These are phyloP conservation scores for Epiblema foenella DNA, from an alignment of 2,888 invertebrate genomes.

Conservation along the genomic window DNA sequence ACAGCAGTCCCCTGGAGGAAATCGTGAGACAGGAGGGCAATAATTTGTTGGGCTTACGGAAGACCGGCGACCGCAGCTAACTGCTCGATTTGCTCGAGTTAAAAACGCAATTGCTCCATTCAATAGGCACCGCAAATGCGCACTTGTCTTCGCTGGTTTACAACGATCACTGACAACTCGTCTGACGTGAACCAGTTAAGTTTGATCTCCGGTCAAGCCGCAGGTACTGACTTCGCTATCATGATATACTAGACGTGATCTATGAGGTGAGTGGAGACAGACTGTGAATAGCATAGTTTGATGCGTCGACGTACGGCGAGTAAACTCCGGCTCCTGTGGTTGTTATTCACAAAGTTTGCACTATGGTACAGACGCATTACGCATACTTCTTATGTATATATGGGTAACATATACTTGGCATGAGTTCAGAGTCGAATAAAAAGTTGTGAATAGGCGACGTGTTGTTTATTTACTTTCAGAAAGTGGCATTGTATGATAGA, in stretches of 20 bases:
- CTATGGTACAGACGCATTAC: background rate
- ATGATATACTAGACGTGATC: background rate
- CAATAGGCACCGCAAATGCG: constrained; percentile 34
- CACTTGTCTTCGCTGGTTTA: constrained; percentile 12
- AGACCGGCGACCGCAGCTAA: constrained; percentile 53
- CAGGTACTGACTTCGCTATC: background rate
- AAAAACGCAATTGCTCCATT: constrained; percentile 56
- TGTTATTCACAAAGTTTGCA: background rate
- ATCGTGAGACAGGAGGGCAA: constrained; percentile 49
- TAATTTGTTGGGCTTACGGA: constrained; percentile 55
- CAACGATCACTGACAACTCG: background rate
- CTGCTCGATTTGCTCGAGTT: constrained; percentile 55
- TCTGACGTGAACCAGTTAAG: background rate
- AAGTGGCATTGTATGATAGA: background rate
- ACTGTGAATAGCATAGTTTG: constrained; percentile 1
- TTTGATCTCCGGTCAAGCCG: background rate
- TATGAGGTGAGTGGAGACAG: background rate
- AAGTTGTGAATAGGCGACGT: background rate
- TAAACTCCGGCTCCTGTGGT: background rate
- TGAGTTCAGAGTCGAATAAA: background rate
- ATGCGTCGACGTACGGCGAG: background rate
- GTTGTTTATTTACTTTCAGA: constrained; percentile 18
- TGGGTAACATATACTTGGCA: background rate
- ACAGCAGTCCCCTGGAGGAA: constrained; percentile 38
- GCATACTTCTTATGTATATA: background rate